These are phyloP conservation scores for Siphlonurus alternatus DNA, from an alignment of 2,888 invertebrate genomes.

Conservation along the genomic window DNA sequence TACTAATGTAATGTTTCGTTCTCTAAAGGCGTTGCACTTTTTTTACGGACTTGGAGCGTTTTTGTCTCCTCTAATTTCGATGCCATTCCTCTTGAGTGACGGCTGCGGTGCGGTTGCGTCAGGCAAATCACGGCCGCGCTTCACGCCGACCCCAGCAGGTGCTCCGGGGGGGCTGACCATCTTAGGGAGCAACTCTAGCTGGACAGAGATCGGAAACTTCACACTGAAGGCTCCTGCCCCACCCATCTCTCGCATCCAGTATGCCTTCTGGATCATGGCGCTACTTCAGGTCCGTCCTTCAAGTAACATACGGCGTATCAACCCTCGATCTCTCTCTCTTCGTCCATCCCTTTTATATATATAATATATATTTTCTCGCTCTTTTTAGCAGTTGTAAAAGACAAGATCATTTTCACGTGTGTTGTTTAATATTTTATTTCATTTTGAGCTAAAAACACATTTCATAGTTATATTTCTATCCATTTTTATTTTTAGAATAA, in stretches of 20 bases:
- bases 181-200: background rate
- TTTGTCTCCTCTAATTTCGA: slow-evolving; percentile 1
- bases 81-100: background rate
- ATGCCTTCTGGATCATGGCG: slow-evolving; percentile 1
- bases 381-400: too few species aligned
- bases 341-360: too few species aligned
- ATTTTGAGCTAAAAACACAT: too few species aligned
- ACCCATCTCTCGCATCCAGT: background rate
- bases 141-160: background rate
- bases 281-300: background rate
- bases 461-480: too few species aligned
- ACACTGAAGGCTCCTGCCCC: background rate
- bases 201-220: background rate
- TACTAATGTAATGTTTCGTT: too few species aligned
- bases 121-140: background rate
- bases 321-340: too few species aligned
- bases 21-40: background rate
- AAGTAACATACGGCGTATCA: background rate
- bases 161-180: too few species aligned
- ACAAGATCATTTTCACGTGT: too few species aligned
- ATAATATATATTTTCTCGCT: too few species aligned
- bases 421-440: too few species aligned
- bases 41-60: background rate
- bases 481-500: too few species aligned
- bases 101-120: background rate